A percentile compares a stretch with the other conserved stretches of the same genome.
phyloP scores from a whole-genome alignment of 2,888 invertebrate species.

The Branchellion lobata region DNA sequence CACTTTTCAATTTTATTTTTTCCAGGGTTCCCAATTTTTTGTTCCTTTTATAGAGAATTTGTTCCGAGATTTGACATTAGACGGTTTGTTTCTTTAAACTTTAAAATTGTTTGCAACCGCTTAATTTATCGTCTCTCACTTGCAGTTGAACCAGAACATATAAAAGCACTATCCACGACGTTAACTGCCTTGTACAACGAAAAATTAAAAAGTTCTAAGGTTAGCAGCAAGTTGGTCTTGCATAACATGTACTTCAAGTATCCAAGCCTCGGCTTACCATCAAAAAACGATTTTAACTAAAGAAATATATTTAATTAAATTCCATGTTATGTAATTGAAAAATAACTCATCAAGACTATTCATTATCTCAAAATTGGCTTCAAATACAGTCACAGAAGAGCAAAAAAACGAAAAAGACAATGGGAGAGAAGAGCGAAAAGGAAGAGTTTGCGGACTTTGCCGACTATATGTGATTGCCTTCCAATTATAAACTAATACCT shows the following conservation, averaged over 20 bases:
- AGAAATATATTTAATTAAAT: neutral
- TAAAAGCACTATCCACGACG: slow-evolving; percentile 81
- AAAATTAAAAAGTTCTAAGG: slow-evolving; percentile 81
- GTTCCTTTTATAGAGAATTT: slow-evolving; percentile 75
- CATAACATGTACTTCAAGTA: neutral
- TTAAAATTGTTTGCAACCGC: neutral
- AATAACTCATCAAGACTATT: neutral
- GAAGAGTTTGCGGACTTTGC: slow-evolving; percentile 9
- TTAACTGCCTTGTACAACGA: slow-evolving; percentile 83
- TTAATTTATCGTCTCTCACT: slow-evolving; percentile 3
- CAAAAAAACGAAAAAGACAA: slow-evolving; percentile 1
- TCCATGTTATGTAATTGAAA: neutral
- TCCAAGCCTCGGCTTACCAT: no score
- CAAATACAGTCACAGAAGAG: neutral
- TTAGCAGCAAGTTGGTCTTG: slow-evolving; percentile 39
- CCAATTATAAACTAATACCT: no score
- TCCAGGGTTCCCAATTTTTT: slow-evolving; percentile 60
- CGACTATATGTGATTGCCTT: slow-evolving; percentile 2
- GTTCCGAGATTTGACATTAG: slow-evolving; percentile 59
- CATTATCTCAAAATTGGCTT: neutral
- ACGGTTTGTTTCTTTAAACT: slow-evolving; percentile 60
- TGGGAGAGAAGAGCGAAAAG: neutral
- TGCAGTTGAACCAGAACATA: slow-evolving; percentile 77
- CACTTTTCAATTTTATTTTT: neutral
- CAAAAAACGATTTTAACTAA: no score